Evolutionary conservation across 2,113 vertebrate genomes (phyloP).

Genomic region (Pyrgilauda ruficollis): DNA sequence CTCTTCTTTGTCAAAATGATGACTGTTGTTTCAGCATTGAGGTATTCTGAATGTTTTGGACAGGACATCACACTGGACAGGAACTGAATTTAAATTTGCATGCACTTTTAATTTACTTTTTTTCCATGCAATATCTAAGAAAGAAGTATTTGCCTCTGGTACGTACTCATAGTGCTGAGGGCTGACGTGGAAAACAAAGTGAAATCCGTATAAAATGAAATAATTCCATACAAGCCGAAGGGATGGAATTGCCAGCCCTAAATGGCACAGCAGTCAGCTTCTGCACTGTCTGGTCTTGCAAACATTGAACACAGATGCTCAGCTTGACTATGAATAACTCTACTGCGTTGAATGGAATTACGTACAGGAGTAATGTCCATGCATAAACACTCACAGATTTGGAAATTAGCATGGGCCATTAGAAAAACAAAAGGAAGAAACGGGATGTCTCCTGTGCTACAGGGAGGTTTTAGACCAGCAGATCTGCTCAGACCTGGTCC

Average conservation of each 20-base stretch:
- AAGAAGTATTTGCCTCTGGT: background rate
- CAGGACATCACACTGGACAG: background rate
- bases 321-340: conserved; percentile 22
- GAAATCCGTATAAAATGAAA: conserved; percentile 4
- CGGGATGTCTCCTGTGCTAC: background rate
- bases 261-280: background rate
- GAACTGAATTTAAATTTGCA: background rate
- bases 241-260: conserved; percentile 22
- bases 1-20: background rate
- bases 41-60: background rate
- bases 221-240: conserved; percentile 7
- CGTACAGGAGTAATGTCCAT: background rate
- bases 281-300: conserved; percentile 14
- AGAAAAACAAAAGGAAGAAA: conserved; percentile 8
- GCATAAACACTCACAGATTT: background rate
- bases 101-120: background rate
- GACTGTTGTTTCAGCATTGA: background rate
- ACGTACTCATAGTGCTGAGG: background rate
- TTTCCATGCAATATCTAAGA: background rate
- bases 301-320: conserved; percentile 19
- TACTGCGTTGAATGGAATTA: conserved; percentile 28
- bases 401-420: background rate
- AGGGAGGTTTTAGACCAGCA: background rate
- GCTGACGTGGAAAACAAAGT: background rate
- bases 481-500: background rate